These are phyloP conservation scores for Botrylloides violaceus DNA, from an alignment of 23 tunicate species.

Conservation along the genomic window DNA sequence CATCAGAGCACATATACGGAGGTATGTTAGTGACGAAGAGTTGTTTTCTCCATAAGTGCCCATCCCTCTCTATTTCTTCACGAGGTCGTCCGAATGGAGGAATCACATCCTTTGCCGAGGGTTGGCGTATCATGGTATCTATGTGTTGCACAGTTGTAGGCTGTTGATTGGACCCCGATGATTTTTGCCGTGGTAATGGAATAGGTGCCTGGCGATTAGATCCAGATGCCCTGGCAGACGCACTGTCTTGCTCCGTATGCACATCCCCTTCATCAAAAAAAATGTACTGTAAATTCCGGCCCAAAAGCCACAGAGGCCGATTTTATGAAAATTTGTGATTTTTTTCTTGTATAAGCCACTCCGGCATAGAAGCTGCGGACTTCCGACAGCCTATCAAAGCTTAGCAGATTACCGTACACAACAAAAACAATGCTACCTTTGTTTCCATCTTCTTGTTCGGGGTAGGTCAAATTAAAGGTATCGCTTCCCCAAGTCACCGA, in stretches of 20 bases:
- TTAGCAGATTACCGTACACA: too few species aligned
- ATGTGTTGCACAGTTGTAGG: not conserved
- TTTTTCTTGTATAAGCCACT: not conserved
- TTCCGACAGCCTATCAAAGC: too few species aligned
- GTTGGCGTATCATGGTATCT: not conserved
- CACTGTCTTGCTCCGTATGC: too few species aligned
- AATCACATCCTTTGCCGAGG: not conserved
- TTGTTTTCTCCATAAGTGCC: not conserved
- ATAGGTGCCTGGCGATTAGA: too few species aligned
- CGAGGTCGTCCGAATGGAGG: not conserved
- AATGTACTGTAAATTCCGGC: too few species aligned
- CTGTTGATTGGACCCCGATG: not conserved
- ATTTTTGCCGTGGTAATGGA: not conserved
- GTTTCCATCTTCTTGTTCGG: not conserved
- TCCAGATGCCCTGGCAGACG: too few species aligned
- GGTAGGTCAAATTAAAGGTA: not conserved
- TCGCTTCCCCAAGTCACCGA: not conserved
- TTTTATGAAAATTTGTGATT: not conserved
- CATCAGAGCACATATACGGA: not conserved
- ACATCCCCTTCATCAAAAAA: too few species aligned
- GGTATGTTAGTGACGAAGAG: not conserved
- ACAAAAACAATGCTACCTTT: not conserved
- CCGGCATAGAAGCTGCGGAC: too few species aligned
- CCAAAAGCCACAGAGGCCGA: too few species aligned
- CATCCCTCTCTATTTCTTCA: not conserved